Base-by-base conservation (phyloP, 2,113 vertebrate species). In the Pachycephala philippinensis region DNA sequence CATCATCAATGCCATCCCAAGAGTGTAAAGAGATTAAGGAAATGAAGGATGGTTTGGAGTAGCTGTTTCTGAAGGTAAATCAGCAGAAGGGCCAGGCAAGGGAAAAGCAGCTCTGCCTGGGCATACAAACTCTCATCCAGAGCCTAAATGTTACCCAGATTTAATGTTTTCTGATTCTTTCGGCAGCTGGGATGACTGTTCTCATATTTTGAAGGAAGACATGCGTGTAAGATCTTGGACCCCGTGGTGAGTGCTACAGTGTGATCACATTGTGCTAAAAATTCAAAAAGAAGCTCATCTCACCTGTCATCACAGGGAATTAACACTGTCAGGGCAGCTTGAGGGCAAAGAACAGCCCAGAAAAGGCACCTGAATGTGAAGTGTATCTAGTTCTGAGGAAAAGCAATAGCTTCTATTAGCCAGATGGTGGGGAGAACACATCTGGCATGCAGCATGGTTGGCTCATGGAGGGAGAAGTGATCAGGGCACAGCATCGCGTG, bases 401-500 rank as follows among this genome's bases (percentile, higher is more conserved):
- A 33, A 69, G 42, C 7, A 66, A 24, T 16, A 21, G 7, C 8
- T 75, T 40, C 52, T 33, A 3, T 30, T 27, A 75, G 6, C 10
- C 87, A 79, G 42, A 27, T 71, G 9, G 11, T 71, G 47, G 47
- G 37, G 31, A 81, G 7, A 79, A 6, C 56, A 47, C 65, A 70
- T 35, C n/a, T 49, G 75, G n/a, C n/a, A 83, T 0, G 2, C n/a
- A 54, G 44, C 22, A 47, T 16, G 12, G 30, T 5, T 35, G 13
- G 22, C 6, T 27, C 37, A 26, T 22, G 31, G 7, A 63, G 31
- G 5, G 21, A 8, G 5, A 71, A 35, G 16, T 3, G 19, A 49
- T 23, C 44, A 49, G 21, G 20, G 15, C 11, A 45, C 14, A 82
- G 3, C 15, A 65, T 44, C 0, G 0, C 15, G 47, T 78, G 16